These are phyloP conservation scores for Anastatus disparis DNA, from an alignment of 1,140 invertebrate species.

Conservation along the genomic window DNA sequence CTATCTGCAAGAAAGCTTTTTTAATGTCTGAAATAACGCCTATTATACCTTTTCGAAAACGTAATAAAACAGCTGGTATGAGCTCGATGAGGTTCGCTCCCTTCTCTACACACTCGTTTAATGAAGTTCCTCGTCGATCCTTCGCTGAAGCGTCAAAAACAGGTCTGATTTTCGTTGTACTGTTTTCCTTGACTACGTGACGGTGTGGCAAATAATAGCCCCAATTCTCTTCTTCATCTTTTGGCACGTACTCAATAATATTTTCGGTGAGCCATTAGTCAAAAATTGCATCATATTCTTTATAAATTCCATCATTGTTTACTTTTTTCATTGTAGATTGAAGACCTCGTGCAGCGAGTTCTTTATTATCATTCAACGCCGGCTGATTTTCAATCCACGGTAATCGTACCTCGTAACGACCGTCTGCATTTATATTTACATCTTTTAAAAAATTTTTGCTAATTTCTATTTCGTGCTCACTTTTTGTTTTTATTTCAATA, in stretches of 20 bases:
- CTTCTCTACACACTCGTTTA: slow-evolving; percentile 43
- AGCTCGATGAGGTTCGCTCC: slow-evolving; percentile 57
- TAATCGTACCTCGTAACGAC: too few relatives aligned
- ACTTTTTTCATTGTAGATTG: slow-evolving; percentile 40
- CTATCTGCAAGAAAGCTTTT: slow-evolving; percentile 61
- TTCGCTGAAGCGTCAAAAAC: slow-evolving; percentile 33
- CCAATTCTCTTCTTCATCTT: neutral
- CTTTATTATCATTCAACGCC: too few relatives aligned
- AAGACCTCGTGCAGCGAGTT: too few relatives aligned
- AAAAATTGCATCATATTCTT: slow-evolving; percentile 40
- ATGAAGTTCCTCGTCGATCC: neutral
- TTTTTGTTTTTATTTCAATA: too few relatives aligned
- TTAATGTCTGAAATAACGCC: neutral
- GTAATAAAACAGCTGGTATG: slow-evolving; percentile 51
- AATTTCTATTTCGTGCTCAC: too few relatives aligned
- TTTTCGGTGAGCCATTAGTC: slow-evolving; percentile 41
- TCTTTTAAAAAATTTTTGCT: too few relatives aligned
- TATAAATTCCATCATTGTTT: slow-evolving; percentile 36
- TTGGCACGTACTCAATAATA: slow-evolving; percentile 11
- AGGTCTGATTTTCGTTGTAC: neutral
- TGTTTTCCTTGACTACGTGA: slow-evolving; percentile 5
- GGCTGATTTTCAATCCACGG: too few relatives aligned
- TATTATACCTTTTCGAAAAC: too few relatives aligned
- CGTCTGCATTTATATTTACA: too few relatives aligned
- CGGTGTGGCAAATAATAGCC: slow-evolving; percentile 13